Evolutionary conservation across 2,888 invertebrate genomes (phyloP).

Genomic region (Amblyjoppa fuscipennis): DNA sequence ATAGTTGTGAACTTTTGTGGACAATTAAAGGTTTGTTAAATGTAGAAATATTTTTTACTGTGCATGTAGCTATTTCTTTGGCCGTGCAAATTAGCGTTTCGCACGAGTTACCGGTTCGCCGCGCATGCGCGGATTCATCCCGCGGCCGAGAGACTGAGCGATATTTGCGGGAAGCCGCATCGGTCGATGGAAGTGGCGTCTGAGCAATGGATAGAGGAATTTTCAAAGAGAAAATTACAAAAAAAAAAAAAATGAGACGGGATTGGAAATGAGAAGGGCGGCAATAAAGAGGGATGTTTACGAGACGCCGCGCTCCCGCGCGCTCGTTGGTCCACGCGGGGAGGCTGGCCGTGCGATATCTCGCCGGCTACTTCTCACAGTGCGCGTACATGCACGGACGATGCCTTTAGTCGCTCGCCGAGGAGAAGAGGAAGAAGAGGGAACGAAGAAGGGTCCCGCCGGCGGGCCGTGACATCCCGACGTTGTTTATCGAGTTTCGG

Average conservation of each 20-base stretch:
- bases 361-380: conserved; percentile 48
- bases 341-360: conserved; percentile 59
- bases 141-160: background rate
- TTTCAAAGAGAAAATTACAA: conserved; percentile 60
- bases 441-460: conserved; percentile 62
- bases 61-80: too few relatives aligned
- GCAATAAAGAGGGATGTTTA: conserved; percentile 84
- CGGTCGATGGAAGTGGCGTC: background rate
- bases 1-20: too few relatives aligned
- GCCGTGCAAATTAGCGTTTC: background rate
- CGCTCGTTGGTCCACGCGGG: conserved; percentile 48
- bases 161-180: background rate
- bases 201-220: conserved; percentile 50
- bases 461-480: conserved; percentile 78
- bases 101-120: background rate
- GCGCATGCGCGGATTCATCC: background rate
- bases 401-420: conserved; percentile 56
- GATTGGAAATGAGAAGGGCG: conserved; percentile 82
- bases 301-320: conserved; percentile 81
- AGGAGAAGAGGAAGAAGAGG: conserved; percentile 37
- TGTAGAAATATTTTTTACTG: too few relatives aligned
- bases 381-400: conserved; percentile 30
- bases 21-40: too few relatives aligned
- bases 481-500: conserved; percentile 81
- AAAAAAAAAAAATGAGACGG: conserved; percentile 64